phyloP scores from a whole-genome alignment of 2,113 vertebrate genomes.

The Corythaeola cristata region DNA sequence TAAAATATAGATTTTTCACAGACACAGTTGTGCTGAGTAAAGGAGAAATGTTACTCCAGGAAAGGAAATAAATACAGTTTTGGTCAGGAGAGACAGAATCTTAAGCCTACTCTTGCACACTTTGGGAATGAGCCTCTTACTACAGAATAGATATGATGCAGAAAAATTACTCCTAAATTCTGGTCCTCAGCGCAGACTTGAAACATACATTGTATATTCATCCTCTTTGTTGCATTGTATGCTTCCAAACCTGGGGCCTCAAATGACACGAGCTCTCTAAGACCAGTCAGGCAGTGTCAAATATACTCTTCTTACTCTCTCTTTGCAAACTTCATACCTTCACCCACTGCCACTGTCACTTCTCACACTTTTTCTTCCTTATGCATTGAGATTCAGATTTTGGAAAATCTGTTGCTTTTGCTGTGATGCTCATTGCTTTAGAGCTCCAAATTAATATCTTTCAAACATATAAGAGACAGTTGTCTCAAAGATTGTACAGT shows the following conservation, averaged over 20 bases:
- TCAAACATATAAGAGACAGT: background rate
- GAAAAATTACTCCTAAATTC: background rate
- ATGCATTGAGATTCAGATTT: background rate
- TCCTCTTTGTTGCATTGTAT: background rate
- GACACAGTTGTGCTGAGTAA: background rate
- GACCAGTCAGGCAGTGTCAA: background rate
- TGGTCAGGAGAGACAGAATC: background rate
- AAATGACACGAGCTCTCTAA: background rate
- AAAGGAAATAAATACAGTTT: background rate
- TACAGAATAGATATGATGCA: background rate
- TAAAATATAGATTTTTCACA: background rate
- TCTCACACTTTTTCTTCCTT: background rate
- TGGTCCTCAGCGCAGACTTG: background rate
- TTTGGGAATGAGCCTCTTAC: background rate
- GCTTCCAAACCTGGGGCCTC: background rate
- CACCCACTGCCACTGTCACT: background rate
- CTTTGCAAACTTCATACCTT: background rate
- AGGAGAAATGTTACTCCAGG: background rate
- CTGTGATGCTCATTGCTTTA: background rate
- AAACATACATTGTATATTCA: background rate
- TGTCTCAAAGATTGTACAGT: background rate
- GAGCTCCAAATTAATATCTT: background rate
- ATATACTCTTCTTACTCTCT: background rate
- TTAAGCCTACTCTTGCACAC: background rate
- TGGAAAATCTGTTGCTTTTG: background rate